These are phyloP conservation scores for Julus scanicus DNA, from an alignment of 2,888 invertebrate species.

Conservation along the genomic window DNA sequence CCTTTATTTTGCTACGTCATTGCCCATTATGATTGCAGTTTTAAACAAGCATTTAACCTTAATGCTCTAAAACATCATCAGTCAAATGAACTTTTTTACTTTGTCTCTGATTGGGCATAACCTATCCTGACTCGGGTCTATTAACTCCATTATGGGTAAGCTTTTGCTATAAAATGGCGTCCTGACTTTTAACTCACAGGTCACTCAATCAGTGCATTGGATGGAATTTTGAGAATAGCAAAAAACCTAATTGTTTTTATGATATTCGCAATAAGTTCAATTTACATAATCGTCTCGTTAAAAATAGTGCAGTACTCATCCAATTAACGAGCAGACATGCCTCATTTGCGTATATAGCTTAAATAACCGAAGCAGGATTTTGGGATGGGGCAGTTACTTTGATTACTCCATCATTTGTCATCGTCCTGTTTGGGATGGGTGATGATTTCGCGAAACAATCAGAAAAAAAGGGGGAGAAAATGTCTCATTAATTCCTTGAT, in stretches of 20 bases:
- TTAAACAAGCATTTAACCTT: slow-evolving; percentile 55
- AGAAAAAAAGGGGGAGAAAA: neutral
- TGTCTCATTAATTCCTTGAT: neutral
- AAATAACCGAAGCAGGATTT: neutral
- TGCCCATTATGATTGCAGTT: slow-evolving; percentile 55
- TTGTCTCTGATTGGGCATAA: slow-evolving; percentile 19
- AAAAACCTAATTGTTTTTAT: neutral
- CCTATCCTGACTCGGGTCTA: slow-evolving; percentile 16
- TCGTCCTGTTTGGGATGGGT: neutral
- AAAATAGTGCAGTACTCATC: slow-evolving; percentile 31
- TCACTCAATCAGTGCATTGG: neutral
- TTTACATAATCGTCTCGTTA: slow-evolving; percentile 14
- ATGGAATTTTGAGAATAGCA: neutral
- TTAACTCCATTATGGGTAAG: slow-evolving; percentile 21
- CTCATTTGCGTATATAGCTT: neutral
- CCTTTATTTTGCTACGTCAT: slow-evolving; percentile 55
- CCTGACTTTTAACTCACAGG: neutral
- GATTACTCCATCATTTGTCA: slow-evolving; percentile 36
- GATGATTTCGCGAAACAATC: neutral
- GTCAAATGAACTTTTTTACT: slow-evolving; percentile 51
- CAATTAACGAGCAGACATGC: slow-evolving; percentile 21
- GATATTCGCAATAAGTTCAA: slow-evolving; percentile 1
- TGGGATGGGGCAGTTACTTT: neutral
- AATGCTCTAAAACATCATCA: slow-evolving; percentile 54
- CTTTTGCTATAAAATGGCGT: neutral